These are phyloP conservation scores for Magallana angulata DNA, from an alignment of 1,140 invertebrate genomes.

Conservation along the genomic window DNA sequence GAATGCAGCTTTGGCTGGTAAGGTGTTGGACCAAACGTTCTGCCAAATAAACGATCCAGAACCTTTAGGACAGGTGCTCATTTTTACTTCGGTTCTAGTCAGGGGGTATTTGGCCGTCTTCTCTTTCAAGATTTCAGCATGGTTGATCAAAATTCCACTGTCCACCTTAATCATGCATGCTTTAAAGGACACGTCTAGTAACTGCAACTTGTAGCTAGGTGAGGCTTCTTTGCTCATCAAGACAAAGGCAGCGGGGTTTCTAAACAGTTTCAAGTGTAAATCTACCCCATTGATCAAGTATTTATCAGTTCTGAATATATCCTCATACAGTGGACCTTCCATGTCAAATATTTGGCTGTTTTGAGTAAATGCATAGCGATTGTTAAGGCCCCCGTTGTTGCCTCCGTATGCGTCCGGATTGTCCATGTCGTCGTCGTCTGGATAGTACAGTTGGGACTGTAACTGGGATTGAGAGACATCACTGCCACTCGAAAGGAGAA, in stretches of 20 bases:
- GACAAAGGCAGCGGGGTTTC: constrained; percentile 42
- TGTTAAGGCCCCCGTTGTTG: constrained; percentile 9
- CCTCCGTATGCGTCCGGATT: constrained; percentile 10
- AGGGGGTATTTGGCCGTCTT: constrained; percentile 34
- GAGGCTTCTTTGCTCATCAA: constrained; percentile 41
- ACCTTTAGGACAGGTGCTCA: constrained; percentile 37
- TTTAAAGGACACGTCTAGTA: constrained; percentile 30
- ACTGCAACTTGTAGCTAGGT: constrained; percentile 43
- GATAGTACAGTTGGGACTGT: constrained; percentile 24
- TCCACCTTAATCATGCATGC: constrained; percentile 49
- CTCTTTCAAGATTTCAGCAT: constrained; percentile 45
- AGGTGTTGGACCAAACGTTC: constrained; percentile 48
- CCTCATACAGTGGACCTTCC: constrained; percentile 52
- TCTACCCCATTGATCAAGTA: constrained; percentile 54
- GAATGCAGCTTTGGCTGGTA: constrained; percentile 41
- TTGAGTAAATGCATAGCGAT: constrained; percentile 37
- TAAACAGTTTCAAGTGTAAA: constrained; percentile 50
- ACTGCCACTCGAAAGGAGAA: constrained; percentile 36
- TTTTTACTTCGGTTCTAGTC: constrained; percentile 48
- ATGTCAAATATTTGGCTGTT: constrained; percentile 42
- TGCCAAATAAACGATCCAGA: constrained; percentile 46
- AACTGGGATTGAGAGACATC: constrained; percentile 36
- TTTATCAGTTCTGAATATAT: constrained; percentile 44
- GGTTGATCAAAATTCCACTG: constrained; percentile 43
- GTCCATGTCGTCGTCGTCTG: constrained; percentile 21